These are phyloP conservation scores for Halichoerus grypus DNA, from an alignment of 2,113 vertebrate species.

Conservation along the genomic window DNA sequence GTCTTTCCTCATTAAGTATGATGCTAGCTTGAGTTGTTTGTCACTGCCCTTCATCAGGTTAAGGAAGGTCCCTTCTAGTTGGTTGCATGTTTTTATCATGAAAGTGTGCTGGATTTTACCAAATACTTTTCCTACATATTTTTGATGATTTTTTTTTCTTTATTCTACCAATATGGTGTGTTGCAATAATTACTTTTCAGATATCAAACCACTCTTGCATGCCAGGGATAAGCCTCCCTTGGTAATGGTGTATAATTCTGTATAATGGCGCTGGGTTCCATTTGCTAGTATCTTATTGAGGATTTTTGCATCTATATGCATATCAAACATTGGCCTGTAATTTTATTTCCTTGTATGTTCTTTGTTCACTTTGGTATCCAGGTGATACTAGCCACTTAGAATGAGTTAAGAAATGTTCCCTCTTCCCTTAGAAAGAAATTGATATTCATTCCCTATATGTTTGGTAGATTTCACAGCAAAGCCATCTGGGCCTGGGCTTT, in stretches of 20 bases:
- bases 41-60: neutral
- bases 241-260: neutral
- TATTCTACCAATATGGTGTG: neutral
- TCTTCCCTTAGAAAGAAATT: neutral
- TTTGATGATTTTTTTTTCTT: neutral
- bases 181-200: neutral
- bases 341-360: neutral
- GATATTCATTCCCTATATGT: neutral
- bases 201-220: neutral
- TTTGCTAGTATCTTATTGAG: neutral
- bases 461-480: neutral
- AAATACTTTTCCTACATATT: neutral
- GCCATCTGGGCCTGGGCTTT: neutral
- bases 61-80: neutral
- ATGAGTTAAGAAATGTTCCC: neutral
- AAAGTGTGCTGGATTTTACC: neutral
- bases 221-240: neutral
- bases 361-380: neutral
- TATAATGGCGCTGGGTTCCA: neutral
- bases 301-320: neutral
- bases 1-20: neutral
- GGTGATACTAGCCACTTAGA: neutral
- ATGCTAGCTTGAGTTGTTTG: neutral
- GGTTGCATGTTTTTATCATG: neutral
- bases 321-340: neutral